Evolutionary conservation across 2,797 vertebrate species (phyloP).

Genomic region (Tokudaia tokunoshimensis): DNA sequence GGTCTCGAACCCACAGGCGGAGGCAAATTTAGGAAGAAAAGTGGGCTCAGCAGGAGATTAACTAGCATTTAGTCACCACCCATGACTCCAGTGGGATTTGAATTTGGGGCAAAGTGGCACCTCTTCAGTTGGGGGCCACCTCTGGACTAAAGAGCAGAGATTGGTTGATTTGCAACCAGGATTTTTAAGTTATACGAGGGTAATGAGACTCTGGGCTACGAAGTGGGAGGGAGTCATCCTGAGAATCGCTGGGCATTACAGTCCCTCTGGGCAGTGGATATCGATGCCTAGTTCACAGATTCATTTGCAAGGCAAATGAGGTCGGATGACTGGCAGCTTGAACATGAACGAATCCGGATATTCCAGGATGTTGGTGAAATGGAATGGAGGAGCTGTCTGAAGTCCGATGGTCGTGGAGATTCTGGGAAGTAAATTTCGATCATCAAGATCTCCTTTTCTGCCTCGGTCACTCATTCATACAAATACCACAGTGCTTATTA

Average conservation of each 20-base stretch:
- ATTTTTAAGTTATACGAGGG: background rate
- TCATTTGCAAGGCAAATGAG: background rate
- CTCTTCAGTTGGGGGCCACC: background rate
- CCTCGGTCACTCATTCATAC: background rate
- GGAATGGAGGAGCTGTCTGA: background rate
- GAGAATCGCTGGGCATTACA: background rate
- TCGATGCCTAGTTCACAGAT: too few relatives aligned
- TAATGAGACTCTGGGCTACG: background rate
- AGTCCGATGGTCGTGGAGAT: background rate
- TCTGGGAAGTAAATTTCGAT: background rate
- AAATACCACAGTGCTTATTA: background rate
- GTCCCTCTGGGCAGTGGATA: background rate
- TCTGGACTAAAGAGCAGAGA: background rate
- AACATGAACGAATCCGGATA: background rate
- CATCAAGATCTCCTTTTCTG: background rate
- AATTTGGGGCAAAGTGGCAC: background rate
- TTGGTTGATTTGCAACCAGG: background rate
- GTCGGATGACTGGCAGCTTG: background rate
- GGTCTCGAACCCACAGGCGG: background rate
- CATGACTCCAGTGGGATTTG: background rate
- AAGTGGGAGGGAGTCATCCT: background rate
- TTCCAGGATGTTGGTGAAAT: background rate
- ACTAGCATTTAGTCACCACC: too few relatives aligned
- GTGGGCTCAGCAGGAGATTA: background rate
- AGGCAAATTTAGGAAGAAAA: background rate